Evolutionary conservation across 1,140 invertebrate species (phyloP).

Genomic region (Drosophila ogumai): DNA sequence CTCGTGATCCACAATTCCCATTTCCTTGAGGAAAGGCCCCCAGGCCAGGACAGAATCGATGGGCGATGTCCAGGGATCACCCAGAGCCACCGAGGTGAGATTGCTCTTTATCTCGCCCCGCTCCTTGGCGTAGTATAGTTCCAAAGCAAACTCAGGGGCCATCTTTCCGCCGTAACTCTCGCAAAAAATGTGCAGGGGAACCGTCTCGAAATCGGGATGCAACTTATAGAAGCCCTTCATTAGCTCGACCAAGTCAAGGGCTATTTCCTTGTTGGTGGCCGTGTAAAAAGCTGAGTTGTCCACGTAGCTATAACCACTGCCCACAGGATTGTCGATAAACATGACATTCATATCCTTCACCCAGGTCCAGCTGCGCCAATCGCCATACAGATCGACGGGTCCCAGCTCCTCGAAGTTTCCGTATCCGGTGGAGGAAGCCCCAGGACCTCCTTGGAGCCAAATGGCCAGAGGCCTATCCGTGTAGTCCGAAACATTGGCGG

Average conservation of each 20-base stretch:
- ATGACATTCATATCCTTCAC: constrained; percentile 92
- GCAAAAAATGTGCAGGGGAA: constrained; percentile 92
- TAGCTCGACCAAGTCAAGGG: constrained; percentile 90
- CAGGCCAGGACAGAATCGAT: constrained; percentile 92
- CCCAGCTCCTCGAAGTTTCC: constrained; percentile 93
- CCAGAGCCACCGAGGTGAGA: constrained; percentile 91
- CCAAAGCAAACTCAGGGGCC: constrained; percentile 91
- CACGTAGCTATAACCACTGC: constrained; percentile 94
- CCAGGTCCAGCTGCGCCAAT: constrained; percentile 90
- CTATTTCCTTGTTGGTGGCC: constrained; percentile 90
- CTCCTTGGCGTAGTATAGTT: constrained; percentile 87
- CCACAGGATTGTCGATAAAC: constrained; percentile 95
- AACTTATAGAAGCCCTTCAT: constrained; percentile 88
- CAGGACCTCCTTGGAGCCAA: constrained; percentile 92
- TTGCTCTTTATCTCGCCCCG: constrained; percentile 88
- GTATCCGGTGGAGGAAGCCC: constrained; percentile 90
- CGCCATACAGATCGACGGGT: constrained; percentile 88
- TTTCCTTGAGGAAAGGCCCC: constrained; percentile 87
- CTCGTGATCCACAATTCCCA: constrained; percentile 88
- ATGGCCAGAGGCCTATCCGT: constrained; percentile 89
- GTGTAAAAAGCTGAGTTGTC: constrained; percentile 87
- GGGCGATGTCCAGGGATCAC: constrained; percentile 94
- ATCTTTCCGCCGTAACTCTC: constrained; percentile 97
- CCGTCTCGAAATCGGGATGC: constrained; percentile 88
- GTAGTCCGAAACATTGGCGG: constrained; percentile 86